These are phyloP conservation scores for Notolepis coatsorum DNA, from an alignment of 2,797 vertebrate genomes.

Conservation along the genomic window DNA sequence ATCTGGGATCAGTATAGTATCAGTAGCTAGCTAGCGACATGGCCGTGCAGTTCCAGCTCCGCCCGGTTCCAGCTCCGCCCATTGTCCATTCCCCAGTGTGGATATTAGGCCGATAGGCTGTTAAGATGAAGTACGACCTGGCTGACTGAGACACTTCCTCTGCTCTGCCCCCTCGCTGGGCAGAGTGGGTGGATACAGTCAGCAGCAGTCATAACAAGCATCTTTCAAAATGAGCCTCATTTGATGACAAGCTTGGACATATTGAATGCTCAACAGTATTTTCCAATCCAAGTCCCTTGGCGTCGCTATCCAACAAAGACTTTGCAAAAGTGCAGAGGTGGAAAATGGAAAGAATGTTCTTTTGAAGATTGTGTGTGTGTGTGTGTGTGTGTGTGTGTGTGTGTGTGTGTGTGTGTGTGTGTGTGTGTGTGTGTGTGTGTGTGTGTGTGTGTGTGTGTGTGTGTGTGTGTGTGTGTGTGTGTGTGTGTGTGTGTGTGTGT, in stretches of 20 bases:
- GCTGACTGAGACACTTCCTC: slow-evolving; percentile 68
- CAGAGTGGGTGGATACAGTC: slow-evolving; percentile 66
- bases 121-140: slow-evolving; percentile 63
- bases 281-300: slow-evolving; percentile 59
- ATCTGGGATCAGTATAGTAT: no score
- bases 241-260: slow-evolving; percentile 71
- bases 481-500: no score
- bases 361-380: slow-evolving; percentile 39
- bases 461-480: no score
- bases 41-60: slow-evolving; percentile 4
- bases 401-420: no score
- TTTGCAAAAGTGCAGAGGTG: slow-evolving; percentile 29
- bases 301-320: slow-evolving; percentile 60
- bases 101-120: slow-evolving; percentile 42
- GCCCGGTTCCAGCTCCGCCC: no score
- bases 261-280: slow-evolving; percentile 66
- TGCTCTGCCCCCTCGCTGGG: slow-evolving; percentile 55
- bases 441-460: no score
- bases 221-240: slow-evolving; percentile 73
- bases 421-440: no score
- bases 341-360: slow-evolving; percentile 42
- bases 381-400: no score
- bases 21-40: no score
- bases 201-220: slow-evolving; percentile 73
- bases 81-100: slow-evolving; percentile 26